Conservation (phyloP, 2,797 vertebrate genomes). For the Anolis apletophallus region DNA sequence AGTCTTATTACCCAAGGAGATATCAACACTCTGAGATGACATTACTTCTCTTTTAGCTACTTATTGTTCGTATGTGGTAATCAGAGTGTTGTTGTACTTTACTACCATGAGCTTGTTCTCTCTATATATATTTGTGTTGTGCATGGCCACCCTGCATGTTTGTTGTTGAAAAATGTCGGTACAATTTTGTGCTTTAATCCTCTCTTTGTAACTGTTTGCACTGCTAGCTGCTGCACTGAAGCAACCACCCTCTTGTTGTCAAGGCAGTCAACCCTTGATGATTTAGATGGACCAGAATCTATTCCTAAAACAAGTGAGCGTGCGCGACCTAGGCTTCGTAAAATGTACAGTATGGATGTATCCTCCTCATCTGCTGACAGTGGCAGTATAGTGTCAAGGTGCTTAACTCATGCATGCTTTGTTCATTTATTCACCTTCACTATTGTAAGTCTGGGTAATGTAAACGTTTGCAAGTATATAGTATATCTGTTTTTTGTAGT, state of each 20-base stretch:
- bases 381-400: slow-evolving; percentile 96
- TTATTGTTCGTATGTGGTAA: background rate
- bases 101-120: slow-evolving; percentile 59
- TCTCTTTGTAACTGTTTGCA: slow-evolving; percentile 85
- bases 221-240: slow-evolving; percentile 94
- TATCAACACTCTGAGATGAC: background rate
- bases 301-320: slow-evolving; percentile 99
- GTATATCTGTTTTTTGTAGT: background rate
- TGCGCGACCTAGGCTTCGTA: slow-evolving; percentile 93
- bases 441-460: slow-evolving; percentile 38
- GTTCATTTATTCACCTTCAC: slow-evolving; percentile 64
- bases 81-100: rapidly evolving
- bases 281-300: slow-evolving; percentile 91
- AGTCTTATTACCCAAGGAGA: background rate
- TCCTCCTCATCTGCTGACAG: slow-evolving; percentile 95
- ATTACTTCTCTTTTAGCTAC: background rate
- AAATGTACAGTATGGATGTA: slow-evolving; percentile 94
- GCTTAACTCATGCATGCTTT: slow-evolving; percentile 82
- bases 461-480: slow-evolving; percentile 33
- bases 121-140: slow-evolving; percentile 63
- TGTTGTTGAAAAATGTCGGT: slow-evolving; percentile 61
- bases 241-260: slow-evolving; percentile 95
- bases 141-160: slow-evolving; percentile 69
- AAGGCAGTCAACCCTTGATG: slow-evolving; percentile 97
- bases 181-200: slow-evolving; percentile 73